Base-by-base conservation (phyloP, 1,140 invertebrate genomes). In the Diachasmimorpha longicaudata region DNA sequence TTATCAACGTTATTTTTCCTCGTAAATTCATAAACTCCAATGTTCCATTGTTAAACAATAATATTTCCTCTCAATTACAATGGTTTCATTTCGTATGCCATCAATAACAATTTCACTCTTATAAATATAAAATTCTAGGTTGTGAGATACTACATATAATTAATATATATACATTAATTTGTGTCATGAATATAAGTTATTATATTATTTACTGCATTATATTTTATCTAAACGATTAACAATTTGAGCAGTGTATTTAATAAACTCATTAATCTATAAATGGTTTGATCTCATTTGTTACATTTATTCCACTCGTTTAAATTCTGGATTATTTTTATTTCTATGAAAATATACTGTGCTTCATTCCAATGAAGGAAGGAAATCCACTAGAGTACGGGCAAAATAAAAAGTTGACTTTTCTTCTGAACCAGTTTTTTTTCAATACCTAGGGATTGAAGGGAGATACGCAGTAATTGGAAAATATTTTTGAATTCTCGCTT, bases 141-240 rank as follows among this genome's bases (percentile, higher is more conserved):
- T 23, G 44, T 42, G 39, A 71, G 36, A 48, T 19, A 37, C 14
- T 63, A 71, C 37, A 76, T 80, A 80, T 74, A 75, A 42, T 67
- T 16, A 21, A 36, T 75, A 58, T 75, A 75, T 75, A 75, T 75
- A 75, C 74, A 75, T 76, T 76, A 76, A 82, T 80, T 75, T 75
- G 73, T 81, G 75, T 84, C 80, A 86, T 85, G 85, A 85, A 86
- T 86, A 85, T 82, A 86, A 85, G 82, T 85, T 85, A 85, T 85
- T 83, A 80, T 80, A 85, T 80, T 81, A 80, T 66, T 78, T 72
- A 55, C 48, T 58, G 46, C 63, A 72, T 71, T 63, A n/a, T 76
- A 46, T 36, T 72, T 31, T 46, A 11, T 55, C 46, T 75, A 55
- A 67, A 46, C 66, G 63, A 69, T 25, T 66, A 71, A 48, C 79